A percentile compares a stretch with the other conserved stretches of the same genome.
These are phyloP conservation scores for Gasterosteus aculeatus DNA, from an alignment of 2,113 vertebrate species.

Conservation along the genomic window DNA sequence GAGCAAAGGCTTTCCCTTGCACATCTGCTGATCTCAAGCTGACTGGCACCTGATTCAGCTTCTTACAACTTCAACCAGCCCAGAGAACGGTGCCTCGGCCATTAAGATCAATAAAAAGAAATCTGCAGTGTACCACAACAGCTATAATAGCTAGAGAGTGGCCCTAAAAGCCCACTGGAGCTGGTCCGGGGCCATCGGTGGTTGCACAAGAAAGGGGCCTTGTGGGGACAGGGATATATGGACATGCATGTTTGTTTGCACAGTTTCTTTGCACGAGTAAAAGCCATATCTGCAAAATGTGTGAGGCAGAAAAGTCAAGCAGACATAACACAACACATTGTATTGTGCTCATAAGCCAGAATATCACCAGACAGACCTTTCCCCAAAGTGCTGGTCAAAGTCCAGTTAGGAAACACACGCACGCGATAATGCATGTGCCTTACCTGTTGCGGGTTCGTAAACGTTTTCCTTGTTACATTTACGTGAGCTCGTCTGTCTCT, in stretches of 20 bases:
- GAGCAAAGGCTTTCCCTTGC: background rate
- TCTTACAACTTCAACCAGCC: background rate
- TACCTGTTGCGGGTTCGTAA: conserved; percentile 93
- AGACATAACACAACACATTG: background rate
- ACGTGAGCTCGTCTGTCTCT: conserved; percentile 78
- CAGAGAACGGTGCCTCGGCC: background rate
- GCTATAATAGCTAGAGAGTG: background rate
- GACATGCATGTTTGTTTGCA: background rate
- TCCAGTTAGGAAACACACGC: conserved; percentile 29
- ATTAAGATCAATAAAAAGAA: background rate
- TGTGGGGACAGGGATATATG: background rate
- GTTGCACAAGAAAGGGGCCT: background rate
- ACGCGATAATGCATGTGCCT: background rate
- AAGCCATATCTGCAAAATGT: background rate
- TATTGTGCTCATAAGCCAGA: background rate
- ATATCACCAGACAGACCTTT: background rate
- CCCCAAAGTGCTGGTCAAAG: conserved; percentile 39
- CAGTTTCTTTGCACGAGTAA: background rate
- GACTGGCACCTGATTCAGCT: background rate
- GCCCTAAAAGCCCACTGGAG: background rate
- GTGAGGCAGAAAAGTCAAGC: background rate
- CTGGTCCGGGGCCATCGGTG: background rate
- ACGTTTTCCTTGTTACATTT: conserved; percentile 79
- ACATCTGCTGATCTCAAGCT: background rate
- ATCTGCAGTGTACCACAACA: background rate